Evolutionary conservation across 2,888 invertebrate species (phyloP), one percentile per base, ranked within the genome.

Genomic region (Dioctria rufipes): DNA sequence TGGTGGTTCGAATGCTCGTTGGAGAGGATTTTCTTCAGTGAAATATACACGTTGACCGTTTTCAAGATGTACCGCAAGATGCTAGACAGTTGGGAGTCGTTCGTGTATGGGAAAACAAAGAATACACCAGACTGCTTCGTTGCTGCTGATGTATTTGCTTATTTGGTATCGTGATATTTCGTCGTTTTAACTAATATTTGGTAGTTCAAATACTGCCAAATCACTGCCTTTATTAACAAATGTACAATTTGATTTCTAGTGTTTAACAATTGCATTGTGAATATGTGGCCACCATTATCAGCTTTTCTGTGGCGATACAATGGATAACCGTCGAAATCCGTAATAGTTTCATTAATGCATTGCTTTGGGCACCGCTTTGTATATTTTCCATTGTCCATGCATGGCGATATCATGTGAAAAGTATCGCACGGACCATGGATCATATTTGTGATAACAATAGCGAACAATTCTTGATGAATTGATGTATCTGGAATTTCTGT

Each of bases 381-480:
- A 83, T 89, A 90, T 67, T 83, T 82, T 0, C 85, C 85, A 42
- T 87, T 84, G 69, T 83, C 83, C 87, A 86, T 88, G 83, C 87
- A 88, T 6, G 85, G 85, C 58, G 82, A 82, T 46, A 54, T 60
- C 9, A 11, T 49, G 80, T 87, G 87, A 5, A 83, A 58, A 54
- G 49, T 39, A 40, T 86, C 86, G 81, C 87, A 86, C 37, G 86
- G 86, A 37, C 87, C 86, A 85, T 87, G 88, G 75, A 87, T 85
- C 86, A 89, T 89, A 71, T 87, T 84, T 77, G 66, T 84, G 3
- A n/a, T 85, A 3, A 86, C 83, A 51, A 85, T 80, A 11, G 85
- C 83, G 83, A 81, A 83, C 5, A 87, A 60, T 80, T 40, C 51
- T 83, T 61, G 84, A 80, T 84, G 83, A 54, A 5, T 46, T 13